A percentile compares a stretch with the other conserved stretches of the same genome.
These are phyloP conservation scores for Falco novaeseelandiae DNA, from an alignment of 2,797 vertebrate genomes.

Conservation along the genomic window DNA sequence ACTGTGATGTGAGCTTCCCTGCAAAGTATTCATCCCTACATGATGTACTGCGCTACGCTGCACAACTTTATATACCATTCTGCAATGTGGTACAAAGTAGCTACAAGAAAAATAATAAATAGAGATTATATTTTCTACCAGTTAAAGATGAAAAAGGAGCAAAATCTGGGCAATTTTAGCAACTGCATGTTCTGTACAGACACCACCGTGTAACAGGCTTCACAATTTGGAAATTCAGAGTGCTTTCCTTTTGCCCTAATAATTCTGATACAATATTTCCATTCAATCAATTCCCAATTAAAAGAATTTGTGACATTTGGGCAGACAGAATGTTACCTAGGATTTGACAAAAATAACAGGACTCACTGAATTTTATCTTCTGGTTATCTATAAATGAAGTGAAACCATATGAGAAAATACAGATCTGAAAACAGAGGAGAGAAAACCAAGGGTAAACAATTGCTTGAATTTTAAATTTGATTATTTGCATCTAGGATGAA, in stretches of 20 bases:
- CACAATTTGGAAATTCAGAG: not conserved
- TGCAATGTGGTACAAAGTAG: not conserved
- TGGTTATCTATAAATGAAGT: not conserved
- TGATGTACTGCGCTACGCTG: not conserved
- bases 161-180: not conserved
- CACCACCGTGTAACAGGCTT: fast-evolving
- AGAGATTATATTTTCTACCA: not conserved
- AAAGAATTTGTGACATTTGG: not conserved
- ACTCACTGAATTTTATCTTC: not conserved
- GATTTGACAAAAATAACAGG: not conserved
- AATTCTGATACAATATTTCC: not conserved
- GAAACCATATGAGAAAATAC: not conserved
- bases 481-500: not conserved
- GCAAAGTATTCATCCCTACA: not conserved
- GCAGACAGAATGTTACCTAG: not conserved
- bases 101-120: not conserved
- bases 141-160: not conserved
- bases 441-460: not conserved
- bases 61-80: not conserved
- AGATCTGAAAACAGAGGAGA: not conserved
- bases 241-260: not conserved
- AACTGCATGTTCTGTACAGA: not conserved
- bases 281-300: not conserved
- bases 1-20: not conserved
- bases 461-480: not conserved